These are phyloP conservation scores for Myiotriccus ornatus DNA, from an alignment of 2,797 vertebrate genomes.

Conservation along the genomic window DNA sequence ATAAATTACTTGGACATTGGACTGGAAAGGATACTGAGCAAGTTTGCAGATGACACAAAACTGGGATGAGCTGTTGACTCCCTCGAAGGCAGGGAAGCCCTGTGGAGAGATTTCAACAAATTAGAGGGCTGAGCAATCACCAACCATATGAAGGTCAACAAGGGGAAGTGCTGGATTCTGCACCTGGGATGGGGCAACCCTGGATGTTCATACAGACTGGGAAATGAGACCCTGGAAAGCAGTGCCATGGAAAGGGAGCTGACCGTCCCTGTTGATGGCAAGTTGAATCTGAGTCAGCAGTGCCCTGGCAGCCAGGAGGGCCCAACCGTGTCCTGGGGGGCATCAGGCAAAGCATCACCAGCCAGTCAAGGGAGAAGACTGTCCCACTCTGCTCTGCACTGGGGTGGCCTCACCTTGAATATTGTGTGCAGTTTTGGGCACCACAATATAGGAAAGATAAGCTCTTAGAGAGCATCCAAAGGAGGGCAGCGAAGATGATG, in stretches of 20 bases:
- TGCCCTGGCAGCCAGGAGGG: not conserved
- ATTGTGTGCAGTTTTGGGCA: not conserved
- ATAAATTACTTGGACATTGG: not conserved
- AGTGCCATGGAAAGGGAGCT: not conserved
- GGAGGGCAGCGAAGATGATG: not conserved
- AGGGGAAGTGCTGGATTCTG: not conserved
- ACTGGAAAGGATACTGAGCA: not conserved
- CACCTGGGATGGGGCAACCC: not conserved
- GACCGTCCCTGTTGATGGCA: rapidly evolving
- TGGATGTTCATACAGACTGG: not conserved
- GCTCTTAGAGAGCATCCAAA: not conserved
- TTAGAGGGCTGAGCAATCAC: not conserved
- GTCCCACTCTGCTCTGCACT: not conserved
- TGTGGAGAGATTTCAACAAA: not conserved
- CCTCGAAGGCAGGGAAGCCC: not conserved
- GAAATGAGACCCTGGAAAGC: not conserved
- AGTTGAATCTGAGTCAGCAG: not conserved
- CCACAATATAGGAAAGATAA: not conserved
- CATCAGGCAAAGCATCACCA: not conserved
- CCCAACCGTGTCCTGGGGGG: not conserved
- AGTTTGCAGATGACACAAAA: not conserved
- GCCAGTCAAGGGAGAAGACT: not conserved
- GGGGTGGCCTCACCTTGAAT: not conserved
- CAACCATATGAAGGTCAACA: not conserved
- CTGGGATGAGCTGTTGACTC: not conserved